Base-by-base conservation (phyloP, 2,797 vertebrate genomes). In the Microchirus variegatus region DNA sequence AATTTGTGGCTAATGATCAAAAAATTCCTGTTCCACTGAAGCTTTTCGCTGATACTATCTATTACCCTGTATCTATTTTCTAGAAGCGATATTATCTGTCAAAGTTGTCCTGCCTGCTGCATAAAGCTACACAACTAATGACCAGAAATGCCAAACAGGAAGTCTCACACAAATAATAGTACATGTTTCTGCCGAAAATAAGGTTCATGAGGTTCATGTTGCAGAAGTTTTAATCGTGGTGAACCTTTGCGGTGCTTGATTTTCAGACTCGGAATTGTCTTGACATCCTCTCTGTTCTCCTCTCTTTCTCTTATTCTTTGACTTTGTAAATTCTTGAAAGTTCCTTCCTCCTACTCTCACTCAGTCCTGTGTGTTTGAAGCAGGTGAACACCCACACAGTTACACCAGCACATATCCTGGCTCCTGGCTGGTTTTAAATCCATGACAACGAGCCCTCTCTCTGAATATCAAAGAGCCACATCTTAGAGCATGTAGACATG, bases 381-480 rank as follows among this genome's bases (percentile, higher is more conserved):
- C 84, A 80, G 84, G 82, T 87, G 87, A 90, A 86, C 85, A 85
- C 86, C 84, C 85, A 86, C 88, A 77, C 73, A 54, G 78, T 84
- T 81, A 64, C 83, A 49, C 75, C 70, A 72, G 62, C 80, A 62
- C 63, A 78, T 70, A 76, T 73, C 78, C 50, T 57, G 52, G 73
- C 80, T 83, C 70, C 73, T 79, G 78, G 86, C 84, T 86, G 63
- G 53, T 77, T 88, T 78, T 80, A 71, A 86, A 86, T 83, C 85
- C 74, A 81, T 77, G 84, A 88, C 79, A 85, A 86, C 84, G 50
- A 86, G 67, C 72, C 78, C 67, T 80, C 78, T 65, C 79, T 77
- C 80, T 86, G 86, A 86, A 91, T 90, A 90, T 91, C 78, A 90
- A 90, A 89, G 84, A 73, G 56, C 63, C 5, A 48, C 69, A 80